Conservation (phyloP, 1,140 invertebrate genomes). For the Drosophila sturtevanti region DNA sequence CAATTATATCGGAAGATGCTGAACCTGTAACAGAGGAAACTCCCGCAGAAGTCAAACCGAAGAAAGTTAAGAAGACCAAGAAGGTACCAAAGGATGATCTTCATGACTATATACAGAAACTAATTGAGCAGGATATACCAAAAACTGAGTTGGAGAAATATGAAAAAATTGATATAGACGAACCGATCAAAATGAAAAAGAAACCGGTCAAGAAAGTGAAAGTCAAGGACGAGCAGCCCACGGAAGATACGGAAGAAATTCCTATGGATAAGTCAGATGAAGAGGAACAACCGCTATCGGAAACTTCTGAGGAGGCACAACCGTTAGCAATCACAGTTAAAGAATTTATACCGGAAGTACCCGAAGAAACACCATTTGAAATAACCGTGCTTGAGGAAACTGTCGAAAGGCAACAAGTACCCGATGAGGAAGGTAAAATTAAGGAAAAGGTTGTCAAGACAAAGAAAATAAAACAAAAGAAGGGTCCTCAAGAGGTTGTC, state of each 20-base stretch:
- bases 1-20: slow-evolving; percentile 65
- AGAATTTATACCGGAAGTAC: slow-evolving; percentile 69
- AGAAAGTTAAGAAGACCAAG: slow-evolving; percentile 67
- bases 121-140: slow-evolving; percentile 79
- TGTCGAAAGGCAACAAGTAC: slow-evolving; percentile 43
- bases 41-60: slow-evolving; percentile 63
- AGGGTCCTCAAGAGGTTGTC: slow-evolving; percentile 55
- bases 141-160: slow-evolving; percentile 82
- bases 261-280: slow-evolving; percentile 34
- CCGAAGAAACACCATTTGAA: slow-evolving; percentile 59
- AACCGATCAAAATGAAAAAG: slow-evolving; percentile 76
- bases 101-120: slow-evolving; percentile 77
- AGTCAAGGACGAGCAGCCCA: slow-evolving; percentile 59
- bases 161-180: slow-evolving; percentile 77
- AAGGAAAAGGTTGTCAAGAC: slow-evolving; percentile 72
- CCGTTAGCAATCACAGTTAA: slow-evolving; percentile 50
- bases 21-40: slow-evolving; percentile 21
- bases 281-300: slow-evolving; percentile 7
- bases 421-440: slow-evolving; percentile 53
- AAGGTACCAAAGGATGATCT: slow-evolving; percentile 72
- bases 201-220: slow-evolving; percentile 69
- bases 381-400: slow-evolving; percentile 63
- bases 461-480: slow-evolving; percentile 74
- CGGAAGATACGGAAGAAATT: slow-evolving; percentile 39
- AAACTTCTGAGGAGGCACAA: slow-evolving; percentile 49